Evolutionary conservation across 64 coral and sea anemone species (phyloP).

Genomic region (Catalaphyllia jardinei): DNA sequence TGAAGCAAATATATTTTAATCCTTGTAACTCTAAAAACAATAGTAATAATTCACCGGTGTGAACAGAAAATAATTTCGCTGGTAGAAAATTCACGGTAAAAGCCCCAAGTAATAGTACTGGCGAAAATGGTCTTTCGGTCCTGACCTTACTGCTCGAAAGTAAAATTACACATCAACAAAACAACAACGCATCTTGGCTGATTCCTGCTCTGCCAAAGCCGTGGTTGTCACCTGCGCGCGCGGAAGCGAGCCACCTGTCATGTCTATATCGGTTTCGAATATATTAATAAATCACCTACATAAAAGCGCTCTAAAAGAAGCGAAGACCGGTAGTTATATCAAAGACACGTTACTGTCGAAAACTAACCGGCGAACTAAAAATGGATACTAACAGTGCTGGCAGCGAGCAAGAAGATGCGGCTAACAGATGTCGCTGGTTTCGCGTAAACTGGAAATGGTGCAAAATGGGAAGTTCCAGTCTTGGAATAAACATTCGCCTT

Average conservation of each 20-base stretch:
- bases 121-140: not conserved
- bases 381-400: conserved; percentile 22
- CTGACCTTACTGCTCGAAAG: not conserved
- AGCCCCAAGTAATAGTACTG: not conserved
- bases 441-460: conserved; percentile 32
- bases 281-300: conserved; percentile 26
- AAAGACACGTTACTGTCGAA: not conserved
- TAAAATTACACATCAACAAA: not conserved
- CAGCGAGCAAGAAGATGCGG: conserved; percentile 21
- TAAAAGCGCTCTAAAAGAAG: conserved; percentile 10
- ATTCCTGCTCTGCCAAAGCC: not conserved
- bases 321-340: not conserved
- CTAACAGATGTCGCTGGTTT: conserved; percentile 38
- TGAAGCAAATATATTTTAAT: too few relatives aligned
- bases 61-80: too few relatives aligned
- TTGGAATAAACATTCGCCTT: conserved; percentile 40
- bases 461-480: conserved; percentile 29
- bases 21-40: too few relatives aligned
- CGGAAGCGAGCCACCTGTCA: conserved; percentile 14
- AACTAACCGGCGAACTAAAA: not conserved
- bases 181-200: not conserved
- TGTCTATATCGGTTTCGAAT: conserved; percentile 7
- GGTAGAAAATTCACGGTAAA: too few relatives aligned
- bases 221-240: conserved; percentile 12
- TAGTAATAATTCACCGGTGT: too few relatives aligned